phyloP scores from a whole-genome alignment of 2,797 vertebrate genomes.

The Sebastes cheni region DNA sequence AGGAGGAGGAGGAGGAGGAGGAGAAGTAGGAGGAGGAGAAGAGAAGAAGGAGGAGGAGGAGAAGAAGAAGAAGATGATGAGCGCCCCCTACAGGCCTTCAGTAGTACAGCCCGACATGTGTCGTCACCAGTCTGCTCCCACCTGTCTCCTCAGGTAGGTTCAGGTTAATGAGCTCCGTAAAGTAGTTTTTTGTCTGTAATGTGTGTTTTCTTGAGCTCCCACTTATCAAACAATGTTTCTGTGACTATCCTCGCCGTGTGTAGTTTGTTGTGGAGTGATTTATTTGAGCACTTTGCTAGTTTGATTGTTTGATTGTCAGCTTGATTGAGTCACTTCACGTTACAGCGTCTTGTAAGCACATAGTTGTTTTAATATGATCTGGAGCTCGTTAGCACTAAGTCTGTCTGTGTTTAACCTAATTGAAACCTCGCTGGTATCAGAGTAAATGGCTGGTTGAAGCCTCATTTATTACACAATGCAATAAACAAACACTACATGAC shows the following conservation, averaged over 20 bases:
- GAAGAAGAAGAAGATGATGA: no score
- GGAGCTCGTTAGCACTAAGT: no score
- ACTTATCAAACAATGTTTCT: fast-evolving
- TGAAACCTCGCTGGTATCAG: fast-evolving
- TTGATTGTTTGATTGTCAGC: fast-evolving
- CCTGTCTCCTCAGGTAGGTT: background rate
- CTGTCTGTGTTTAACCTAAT: background rate
- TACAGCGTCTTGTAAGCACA: fast-evolving
- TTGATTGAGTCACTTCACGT: no score
- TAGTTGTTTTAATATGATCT: background rate
- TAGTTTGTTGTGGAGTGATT: background rate
- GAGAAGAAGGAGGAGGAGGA: fast-evolving
- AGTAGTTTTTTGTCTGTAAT: background rate
- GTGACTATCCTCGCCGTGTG: background rate
- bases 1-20: fast-evolving
- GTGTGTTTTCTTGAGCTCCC: no score
- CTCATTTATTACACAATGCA: no score
- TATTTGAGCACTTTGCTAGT: no score
- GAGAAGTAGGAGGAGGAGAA: fast-evolving
- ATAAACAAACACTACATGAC: no score
- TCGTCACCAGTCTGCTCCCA: no score
- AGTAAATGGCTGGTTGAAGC: background rate
- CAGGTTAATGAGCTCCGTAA: background rate
- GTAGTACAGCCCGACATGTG: fast-evolving
- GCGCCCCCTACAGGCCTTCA: background rate